These are phyloP conservation scores for Empis stercorea DNA, from an alignment of 2,888 invertebrate genomes.

Conservation along the genomic window DNA sequence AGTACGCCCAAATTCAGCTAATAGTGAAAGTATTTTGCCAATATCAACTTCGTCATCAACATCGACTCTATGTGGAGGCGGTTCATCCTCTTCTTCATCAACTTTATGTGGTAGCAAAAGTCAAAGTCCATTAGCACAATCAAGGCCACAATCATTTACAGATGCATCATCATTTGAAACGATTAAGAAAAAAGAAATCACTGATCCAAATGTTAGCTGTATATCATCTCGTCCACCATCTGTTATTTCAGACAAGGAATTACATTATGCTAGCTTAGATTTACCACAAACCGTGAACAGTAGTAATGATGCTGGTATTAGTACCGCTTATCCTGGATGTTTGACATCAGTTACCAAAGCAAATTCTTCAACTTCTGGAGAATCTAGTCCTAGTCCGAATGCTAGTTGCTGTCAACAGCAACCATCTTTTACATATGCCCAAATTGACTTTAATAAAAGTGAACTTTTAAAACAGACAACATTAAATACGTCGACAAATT, in stretches of 20 bases:
- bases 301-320: constrained; percentile 3
- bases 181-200: background rate
- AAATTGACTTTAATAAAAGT: constrained; percentile 56
- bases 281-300: constrained; percentile 26
- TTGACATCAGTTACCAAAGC: constrained; percentile 5
- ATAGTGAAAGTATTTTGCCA: constrained; percentile 17
- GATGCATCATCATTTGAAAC: constrained; percentile 8
- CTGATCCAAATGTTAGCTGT: constrained; percentile 4
- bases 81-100: constrained; percentile 15
- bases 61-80: constrained; percentile 15
- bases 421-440: constrained; percentile 53
- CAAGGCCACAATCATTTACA: constrained; percentile 14
- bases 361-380: constrained; percentile 15
- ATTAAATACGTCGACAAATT: no score
- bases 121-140: constrained; percentile 13
- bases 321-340: constrained; percentile 13
- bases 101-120: constrained; percentile 17
- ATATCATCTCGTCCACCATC: constrained; percentile 26
- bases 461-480: background rate
- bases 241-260: constrained; percentile 35
- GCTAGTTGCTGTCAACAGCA: constrained; percentile 22
- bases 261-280: constrained; percentile 56
- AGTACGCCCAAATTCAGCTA: constrained; percentile 23
- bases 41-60: constrained; percentile 20
- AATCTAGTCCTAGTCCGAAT: constrained; percentile 24